Evolutionary conservation across 2,113 vertebrate genomes (phyloP).

Genomic region (Oncorhynchus kisutch): DNA sequence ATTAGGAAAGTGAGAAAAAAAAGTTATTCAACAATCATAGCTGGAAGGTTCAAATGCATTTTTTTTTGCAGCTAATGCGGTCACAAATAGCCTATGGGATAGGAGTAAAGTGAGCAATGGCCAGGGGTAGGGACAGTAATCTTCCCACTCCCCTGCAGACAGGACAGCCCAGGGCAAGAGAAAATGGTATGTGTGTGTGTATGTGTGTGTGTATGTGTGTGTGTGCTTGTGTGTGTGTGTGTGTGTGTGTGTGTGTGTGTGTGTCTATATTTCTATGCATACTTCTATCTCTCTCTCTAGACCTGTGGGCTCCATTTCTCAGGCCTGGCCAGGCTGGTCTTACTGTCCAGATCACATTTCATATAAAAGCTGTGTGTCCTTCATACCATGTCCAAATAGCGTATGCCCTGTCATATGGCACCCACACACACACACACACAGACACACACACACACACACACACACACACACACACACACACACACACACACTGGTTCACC

Average conservation of each 20-base stretch:
- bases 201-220: slow-evolving; percentile 13
- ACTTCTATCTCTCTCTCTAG: neutral
- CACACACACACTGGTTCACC: neutral
- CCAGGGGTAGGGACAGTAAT: neutral
- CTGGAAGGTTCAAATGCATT: neutral
- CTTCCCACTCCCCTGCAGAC: neutral
- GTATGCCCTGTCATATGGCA: slow-evolving; percentile 15
- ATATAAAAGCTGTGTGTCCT: neutral
- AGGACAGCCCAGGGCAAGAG: neutral
- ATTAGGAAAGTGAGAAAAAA: neutral
- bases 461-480: neutral
- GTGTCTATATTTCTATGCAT: neutral
- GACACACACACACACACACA: slow-evolving; percentile 19
- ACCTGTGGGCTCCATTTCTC: neutral
- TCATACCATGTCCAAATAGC: neutral
- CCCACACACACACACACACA: slow-evolving; percentile 9
- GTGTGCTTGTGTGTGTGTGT: slow-evolving; percentile 2
- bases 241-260: slow-evolving; percentile 13
- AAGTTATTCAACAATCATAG: neutral
- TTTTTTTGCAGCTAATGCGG: neutral
- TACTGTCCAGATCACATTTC: slow-evolving; percentile 1
- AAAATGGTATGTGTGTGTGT: neutral
- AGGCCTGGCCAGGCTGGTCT: neutral
- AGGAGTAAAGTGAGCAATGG: neutral
- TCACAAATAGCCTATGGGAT: neutral